phyloP scores from a whole-genome alignment of 2,113 vertebrate genomes.

The Naja naja region DNA sequence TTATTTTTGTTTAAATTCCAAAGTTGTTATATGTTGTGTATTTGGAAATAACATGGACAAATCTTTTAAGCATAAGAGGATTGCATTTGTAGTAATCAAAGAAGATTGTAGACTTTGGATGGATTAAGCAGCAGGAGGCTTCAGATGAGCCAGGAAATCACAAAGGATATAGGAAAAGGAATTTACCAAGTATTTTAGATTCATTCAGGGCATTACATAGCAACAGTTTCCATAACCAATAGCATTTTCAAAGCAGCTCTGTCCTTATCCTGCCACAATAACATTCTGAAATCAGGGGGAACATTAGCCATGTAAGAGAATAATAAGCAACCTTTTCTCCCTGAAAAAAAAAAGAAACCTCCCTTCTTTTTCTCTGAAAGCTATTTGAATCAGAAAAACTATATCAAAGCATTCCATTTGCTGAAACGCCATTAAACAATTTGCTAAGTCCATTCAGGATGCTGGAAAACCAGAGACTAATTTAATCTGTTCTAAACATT shows the following conservation, averaged over 20 bases:
- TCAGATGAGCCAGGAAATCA: conserved; percentile 47
- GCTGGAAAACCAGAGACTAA: conserved; percentile 15
- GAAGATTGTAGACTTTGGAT: conserved; percentile 23
- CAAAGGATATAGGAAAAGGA: conserved; percentile 50
- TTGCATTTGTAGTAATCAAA: conserved; percentile 50
- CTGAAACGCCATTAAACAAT: conserved; percentile 12
- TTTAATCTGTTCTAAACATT: neutral
- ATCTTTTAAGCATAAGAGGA: conserved; percentile 45
- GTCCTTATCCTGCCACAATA: conserved; percentile 34
- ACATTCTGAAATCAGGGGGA: conserved; percentile 46
- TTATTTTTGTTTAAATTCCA: conserved; percentile 39
- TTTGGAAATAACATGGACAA: conserved; percentile 39
- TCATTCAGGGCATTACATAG: conserved; percentile 47
- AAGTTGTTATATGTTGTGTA: conserved; percentile 24
- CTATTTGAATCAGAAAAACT: neutral
- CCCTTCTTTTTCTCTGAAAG: neutral
- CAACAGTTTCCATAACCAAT: conserved; percentile 46
- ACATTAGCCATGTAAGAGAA: conserved; percentile 36
- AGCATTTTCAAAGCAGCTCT: conserved; percentile 39
- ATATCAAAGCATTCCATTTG: conserved; percentile 16
- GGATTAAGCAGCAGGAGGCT: conserved; percentile 57
- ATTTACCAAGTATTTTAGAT: conserved; percentile 51
- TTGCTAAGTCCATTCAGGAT: neutral
- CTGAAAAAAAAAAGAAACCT: neutral
- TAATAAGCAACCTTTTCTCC: conserved; percentile 37